Evolutionary conservation across 2,888 invertebrate genomes (phyloP), one percentile per base, ranked within the genome.

Genomic region (Tineola bisselliella): DNA sequence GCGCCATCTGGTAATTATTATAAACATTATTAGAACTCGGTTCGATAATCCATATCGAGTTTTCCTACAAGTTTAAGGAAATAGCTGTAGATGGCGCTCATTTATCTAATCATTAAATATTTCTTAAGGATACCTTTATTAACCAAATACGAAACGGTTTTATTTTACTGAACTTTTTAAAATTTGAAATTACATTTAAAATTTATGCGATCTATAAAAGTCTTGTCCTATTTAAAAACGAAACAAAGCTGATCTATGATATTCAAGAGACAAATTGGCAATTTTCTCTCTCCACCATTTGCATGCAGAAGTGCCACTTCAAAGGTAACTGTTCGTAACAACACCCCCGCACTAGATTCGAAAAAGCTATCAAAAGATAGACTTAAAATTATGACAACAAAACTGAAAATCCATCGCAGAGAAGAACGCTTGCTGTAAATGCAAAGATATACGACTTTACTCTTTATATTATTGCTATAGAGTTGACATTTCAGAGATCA

Each of bases 221-320:
- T n/a, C 31, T 31, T 31, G 31, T 31, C 31, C 5, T 38, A 38
- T 38, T 38, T n/a, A 38, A 38, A 38, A 38, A 38, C 1, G 10
- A 38, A 38, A 38, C 38, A 38, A 38, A 38, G 11, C 10, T 38
- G 38, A 38, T 38, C 10, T 38, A 38, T 38, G 38, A 38, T 38
- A 10, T 18, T 10, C 38, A 38, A 10, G 5, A 38, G 11, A 38
- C 38, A 60, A 48, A 48, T 60, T 48, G 44, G 11, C 44, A 60
- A 48, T 48, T 48, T 60, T 30, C 60, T 44, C 59, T 6, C 43
- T 38, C 6, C 31, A 11, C 12, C 38, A 60, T 60, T 60, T 60
- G 60, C 82, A 86, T 86, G 87, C 87, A 84, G 87, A 86, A 86
- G 87, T 83, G 81, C 83, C 80, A 82, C 81, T 84, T 84, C 87